Base-by-base conservation (phyloP, 2,797 vertebrate genomes). In the Argyrosomus regius region DNA sequence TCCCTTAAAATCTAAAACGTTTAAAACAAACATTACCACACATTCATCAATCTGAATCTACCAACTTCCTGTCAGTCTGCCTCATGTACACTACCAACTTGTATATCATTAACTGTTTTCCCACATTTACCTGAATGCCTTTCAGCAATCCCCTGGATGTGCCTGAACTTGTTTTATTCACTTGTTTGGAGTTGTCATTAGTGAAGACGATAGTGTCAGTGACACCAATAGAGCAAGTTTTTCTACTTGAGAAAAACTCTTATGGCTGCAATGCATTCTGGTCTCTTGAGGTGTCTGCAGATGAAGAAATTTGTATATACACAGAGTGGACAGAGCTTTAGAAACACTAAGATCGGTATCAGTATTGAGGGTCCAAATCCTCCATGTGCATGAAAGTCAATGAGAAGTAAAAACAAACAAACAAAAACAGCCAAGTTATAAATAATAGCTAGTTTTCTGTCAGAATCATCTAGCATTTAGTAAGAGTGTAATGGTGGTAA, bases 91-190 rank as follows among this genome's bases (percentile, higher is more conserved):
- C 35, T 39, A 39, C 35, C 8, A 39, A 39, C 35, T 39, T 74
- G 35, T 53, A 53, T 72, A 59, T 77, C 10, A 70, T n/a, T 72
- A 31, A 56, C 35, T 0, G 4, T 52, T 74, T 79, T 66, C 22
- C 57, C 50, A 71, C 57, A 41, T 62, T 66, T 78, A 56, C 49
- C 20, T 63, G 31, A 70, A 64, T 75, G 61, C 61, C 57, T 81
- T 24, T 73, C 26, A 59, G 12, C 56, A 43, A 39, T 45, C 18
- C 7, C 22, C 16, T 39, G 6, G 65, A 64, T 67, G 60, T 82
- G 72, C 50, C 49, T 62, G 18, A 46, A 78, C 84, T 78, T 24
- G 74, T 75, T 85, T 17, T 48, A 39, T 72, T 68, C 3, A 45
- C 14, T 65, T 65, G 60, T 17, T 8, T 39, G 24, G 18, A 72